These are phyloP conservation scores for Pipra filicauda DNA, from an alignment of 2,113 vertebrate species.

Conservation along the genomic window DNA sequence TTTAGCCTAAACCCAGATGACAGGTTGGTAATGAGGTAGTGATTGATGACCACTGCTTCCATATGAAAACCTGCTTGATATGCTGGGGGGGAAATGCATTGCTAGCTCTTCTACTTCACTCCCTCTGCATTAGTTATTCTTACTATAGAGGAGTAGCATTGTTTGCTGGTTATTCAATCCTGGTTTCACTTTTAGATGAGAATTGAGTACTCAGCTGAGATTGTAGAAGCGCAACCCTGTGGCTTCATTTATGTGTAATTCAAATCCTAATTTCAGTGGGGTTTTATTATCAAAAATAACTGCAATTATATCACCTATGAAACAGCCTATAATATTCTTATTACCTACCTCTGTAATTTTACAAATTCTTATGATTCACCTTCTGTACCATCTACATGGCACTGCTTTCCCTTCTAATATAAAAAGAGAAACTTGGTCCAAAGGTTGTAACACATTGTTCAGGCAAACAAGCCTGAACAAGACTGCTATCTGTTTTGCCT, in stretches of 20 bases:
- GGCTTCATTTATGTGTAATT: slow-evolving; percentile 62
- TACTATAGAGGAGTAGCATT: slow-evolving; percentile 56
- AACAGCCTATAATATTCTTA: slow-evolving; percentile 33
- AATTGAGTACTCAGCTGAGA: slow-evolving; percentile 36
- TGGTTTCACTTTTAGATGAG: slow-evolving; percentile 58
- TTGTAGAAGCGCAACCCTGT: slow-evolving; percentile 32
- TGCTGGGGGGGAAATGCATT: slow-evolving; percentile 78
- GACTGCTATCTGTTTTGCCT: not conserved
- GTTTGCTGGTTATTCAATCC: slow-evolving; percentile 56
- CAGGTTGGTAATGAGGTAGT: slow-evolving; percentile 86
- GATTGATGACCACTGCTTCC: slow-evolving; percentile 86
- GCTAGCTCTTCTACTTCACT: slow-evolving; percentile 76
- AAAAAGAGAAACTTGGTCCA: not conserved
- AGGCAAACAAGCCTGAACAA: not conserved
- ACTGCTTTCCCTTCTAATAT: not conserved
- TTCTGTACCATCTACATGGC: not conserved
- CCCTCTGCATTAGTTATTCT: slow-evolving; percentile 73
- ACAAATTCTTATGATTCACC: not conserved
- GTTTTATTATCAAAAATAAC: slow-evolving; percentile 58
- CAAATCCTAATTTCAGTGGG: slow-evolving; percentile 57
- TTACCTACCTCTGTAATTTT: slow-evolving; percentile 32
- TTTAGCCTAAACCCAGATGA: slow-evolving; percentile 85
- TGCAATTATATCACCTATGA: slow-evolving; percentile 25
- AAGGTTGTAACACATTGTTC: not conserved
- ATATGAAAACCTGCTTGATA: slow-evolving; percentile 84